Conservation (phyloP, 2,797 vertebrate species). For the Hippocampus kuda region DNA sequence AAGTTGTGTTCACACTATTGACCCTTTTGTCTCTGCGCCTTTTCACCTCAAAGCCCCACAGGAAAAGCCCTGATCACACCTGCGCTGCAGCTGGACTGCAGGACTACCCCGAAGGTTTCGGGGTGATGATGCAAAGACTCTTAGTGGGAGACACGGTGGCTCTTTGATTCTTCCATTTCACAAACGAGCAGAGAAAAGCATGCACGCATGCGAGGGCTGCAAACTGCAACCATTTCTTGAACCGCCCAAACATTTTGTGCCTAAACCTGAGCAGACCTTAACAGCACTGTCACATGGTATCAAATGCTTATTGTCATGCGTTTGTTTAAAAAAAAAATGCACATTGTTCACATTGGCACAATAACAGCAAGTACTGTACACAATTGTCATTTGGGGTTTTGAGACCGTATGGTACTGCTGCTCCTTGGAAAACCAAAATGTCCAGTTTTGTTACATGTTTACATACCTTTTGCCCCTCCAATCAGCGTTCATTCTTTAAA, state of each 20-base stretch:
- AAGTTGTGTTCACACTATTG: conserved; percentile 43
- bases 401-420: neutral
- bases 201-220: neutral
- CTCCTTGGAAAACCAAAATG: conserved; percentile 1
- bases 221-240: neutral
- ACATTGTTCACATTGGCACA: neutral
- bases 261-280: conserved; percentile 6
- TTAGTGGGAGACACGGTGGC: neutral
- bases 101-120: conserved; percentile 32
- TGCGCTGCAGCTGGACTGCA: conserved; percentile 49
- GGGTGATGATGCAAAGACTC: neutral
- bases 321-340: neutral
- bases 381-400: neutral
- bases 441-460: neutral
- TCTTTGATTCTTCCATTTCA: neutral
- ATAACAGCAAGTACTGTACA: neutral
- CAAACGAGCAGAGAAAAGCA: neutral
- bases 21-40: conserved; percentile 86
- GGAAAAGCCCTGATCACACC: conserved; percentile 72
- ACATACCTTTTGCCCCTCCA: neutral
- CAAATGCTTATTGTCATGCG: neutral
- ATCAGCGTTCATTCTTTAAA: neutral
- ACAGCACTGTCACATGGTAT: neutral
- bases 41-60: conserved; percentile 80
- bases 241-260: conserved; percentile 2